phyloP scores from a whole-genome alignment of 2,888 invertebrate genomes.

The Melitaea athalia region DNA sequence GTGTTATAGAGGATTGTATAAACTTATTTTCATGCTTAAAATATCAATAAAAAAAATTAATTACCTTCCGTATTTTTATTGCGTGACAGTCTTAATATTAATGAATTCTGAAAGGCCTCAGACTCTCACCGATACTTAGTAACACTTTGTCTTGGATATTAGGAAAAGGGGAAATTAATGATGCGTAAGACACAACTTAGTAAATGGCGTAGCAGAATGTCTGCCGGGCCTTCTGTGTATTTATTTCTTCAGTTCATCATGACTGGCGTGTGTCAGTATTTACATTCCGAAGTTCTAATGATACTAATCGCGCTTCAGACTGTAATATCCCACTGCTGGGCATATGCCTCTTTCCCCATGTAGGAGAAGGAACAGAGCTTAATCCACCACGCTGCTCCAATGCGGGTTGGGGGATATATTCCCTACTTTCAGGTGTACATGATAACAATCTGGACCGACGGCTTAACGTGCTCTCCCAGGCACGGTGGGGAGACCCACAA shows the following conservation, averaged over 20 bases:
- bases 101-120: not conserved
- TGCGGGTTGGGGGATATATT: too few species aligned
- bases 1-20: too few species aligned
- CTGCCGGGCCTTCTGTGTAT: not conserved
- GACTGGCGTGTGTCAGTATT: not conserved
- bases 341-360: too few species aligned
- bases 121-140: constrained; percentile 1
- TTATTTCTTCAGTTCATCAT: constrained; percentile 1
- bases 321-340: too few species aligned
- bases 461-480: too few species aligned
- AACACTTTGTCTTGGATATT: constrained; percentile 12
- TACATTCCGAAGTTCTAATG: not conserved
- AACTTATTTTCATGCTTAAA: not conserved
- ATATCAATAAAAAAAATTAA: constrained; percentile 1
- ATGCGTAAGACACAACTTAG: constrained; percentile 16
- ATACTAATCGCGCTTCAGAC: too few species aligned
- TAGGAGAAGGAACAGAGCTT: too few species aligned
- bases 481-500: too few species aligned
- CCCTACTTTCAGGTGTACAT: too few species aligned
- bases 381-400: too few species aligned
- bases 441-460: too few species aligned
- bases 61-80: not conserved
- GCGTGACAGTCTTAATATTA: not conserved
- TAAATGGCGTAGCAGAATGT: constrained; percentile 2
- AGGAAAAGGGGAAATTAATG: constrained; percentile 27